These are phyloP conservation scores for Ornithoptera alexandrae DNA, from an alignment of 2,888 invertebrate species.

Conservation along the genomic window DNA sequence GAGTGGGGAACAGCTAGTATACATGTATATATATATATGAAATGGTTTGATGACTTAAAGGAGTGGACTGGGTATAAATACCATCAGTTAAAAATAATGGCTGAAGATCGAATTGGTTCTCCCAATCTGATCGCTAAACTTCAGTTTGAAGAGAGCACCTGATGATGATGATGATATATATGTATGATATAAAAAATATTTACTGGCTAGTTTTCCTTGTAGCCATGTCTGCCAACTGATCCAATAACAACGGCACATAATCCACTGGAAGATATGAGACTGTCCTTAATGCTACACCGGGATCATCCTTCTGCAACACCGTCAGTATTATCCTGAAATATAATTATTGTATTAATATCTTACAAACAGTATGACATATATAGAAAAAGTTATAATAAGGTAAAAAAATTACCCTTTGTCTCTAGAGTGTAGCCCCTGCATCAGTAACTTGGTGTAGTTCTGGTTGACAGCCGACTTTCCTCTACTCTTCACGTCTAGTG, in stretches of 20 bases:
- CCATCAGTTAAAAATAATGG: too few relatives aligned
- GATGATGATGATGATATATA: too few relatives aligned
- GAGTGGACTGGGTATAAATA: too few relatives aligned
- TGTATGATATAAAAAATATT: conserved; percentile 50
- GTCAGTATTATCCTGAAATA: conserved; percentile 82
- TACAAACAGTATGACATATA: not conserved
- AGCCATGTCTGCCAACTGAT: conserved; percentile 85
- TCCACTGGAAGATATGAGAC: conserved; percentile 87
- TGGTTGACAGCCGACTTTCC: conserved; percentile 73
- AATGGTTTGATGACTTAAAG: too few relatives aligned
- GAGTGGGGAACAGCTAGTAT: too few relatives aligned
- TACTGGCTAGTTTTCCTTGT: conserved; percentile 84
- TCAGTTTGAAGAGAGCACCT: too few relatives aligned
- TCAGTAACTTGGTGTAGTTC: conserved; percentile 88
- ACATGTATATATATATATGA: too few relatives aligned
- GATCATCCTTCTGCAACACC: conserved; percentile 85
- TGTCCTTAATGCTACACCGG: conserved; percentile 85
- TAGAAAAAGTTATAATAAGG: not conserved
- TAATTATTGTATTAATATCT: not conserved
- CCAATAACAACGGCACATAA: conserved; percentile 85
- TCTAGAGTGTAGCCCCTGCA: conserved; percentile 92
- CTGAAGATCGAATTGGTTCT: too few relatives aligned
- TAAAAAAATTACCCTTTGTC: conserved; percentile 79
- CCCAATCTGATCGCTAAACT: too few relatives aligned
- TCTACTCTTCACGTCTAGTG: conserved; percentile 79